These are phyloP conservation scores for Notoglanidium macrostoma DNA, from an alignment of 2,797 vertebrate genomes.

Conservation along the genomic window DNA sequence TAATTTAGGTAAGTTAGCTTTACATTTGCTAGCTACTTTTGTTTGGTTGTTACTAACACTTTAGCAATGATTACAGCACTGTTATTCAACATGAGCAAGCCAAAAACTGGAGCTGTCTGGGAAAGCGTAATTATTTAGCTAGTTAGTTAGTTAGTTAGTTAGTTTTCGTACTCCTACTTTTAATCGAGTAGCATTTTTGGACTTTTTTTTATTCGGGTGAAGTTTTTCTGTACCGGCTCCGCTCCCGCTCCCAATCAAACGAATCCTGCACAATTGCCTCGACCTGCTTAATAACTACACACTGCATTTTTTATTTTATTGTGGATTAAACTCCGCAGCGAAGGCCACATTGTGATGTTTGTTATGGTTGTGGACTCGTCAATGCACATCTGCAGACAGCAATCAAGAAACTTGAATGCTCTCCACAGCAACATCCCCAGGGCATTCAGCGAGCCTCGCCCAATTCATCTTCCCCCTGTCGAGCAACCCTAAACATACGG, in stretches of 20 bases:
- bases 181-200: background rate
- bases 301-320: background rate
- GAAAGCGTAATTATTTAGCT: background rate
- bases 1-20: background rate
- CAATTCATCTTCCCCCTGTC: constrained; percentile 26
- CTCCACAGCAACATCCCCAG: background rate
- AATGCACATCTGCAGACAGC: constrained; percentile 33
- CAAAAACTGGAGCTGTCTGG: background rate
- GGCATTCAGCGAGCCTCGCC: background rate
- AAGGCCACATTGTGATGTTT: constrained; percentile 24
- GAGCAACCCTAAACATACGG: constrained; percentile 16
- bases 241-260: background rate
- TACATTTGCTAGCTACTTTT: background rate
- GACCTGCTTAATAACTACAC: background rate
- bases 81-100: background rate
- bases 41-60: background rate
- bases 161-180: no score
- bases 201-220: no score
- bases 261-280: background rate
- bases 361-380: constrained; percentile 17
- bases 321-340: background rate
- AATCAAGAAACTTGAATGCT: constrained; percentile 50
- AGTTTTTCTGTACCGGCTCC: background rate
- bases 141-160: background rate
- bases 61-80: background rate